A percentile compares a stretch with the other conserved stretches of the same genome.
Evolutionary conservation across 2,113 vertebrate genomes (phyloP).

Genomic region (human): DNA sequence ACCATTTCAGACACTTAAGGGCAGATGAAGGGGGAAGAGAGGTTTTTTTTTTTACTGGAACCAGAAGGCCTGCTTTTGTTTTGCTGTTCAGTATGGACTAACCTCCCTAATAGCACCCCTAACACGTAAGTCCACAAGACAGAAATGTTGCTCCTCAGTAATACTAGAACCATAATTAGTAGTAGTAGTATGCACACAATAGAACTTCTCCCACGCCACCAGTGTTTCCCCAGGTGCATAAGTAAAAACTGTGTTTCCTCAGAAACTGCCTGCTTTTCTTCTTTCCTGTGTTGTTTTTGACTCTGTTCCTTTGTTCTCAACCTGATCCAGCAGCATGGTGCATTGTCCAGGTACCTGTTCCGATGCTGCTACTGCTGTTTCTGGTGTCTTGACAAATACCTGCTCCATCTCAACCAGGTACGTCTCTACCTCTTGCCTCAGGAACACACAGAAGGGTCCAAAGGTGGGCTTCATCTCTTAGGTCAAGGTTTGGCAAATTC

Average conservation of each 20-base stretch:
- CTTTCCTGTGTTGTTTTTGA: background rate
- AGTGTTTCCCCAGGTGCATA: no score
- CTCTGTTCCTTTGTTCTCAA: background rate
- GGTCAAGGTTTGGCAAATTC: background rate
- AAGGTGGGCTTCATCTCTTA: background rate
- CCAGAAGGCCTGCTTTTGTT: background rate
- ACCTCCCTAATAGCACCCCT: background rate
- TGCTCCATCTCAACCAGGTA: constrained; percentile 86
- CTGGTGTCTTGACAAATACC: constrained; percentile 78
- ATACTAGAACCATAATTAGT: constrained; percentile 27
- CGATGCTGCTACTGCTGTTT: constrained; percentile 80
- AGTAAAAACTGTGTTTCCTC: background rate
- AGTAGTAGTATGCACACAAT: background rate
- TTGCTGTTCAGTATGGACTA: background rate
- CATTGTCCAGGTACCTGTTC: constrained; percentile 65
- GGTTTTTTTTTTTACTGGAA: background rate
- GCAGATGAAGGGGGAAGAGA: background rate
- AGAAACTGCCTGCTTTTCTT: background rate
- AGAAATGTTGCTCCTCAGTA: constrained; percentile 17
- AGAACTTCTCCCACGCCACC: background rate
- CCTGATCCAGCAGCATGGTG: constrained; percentile 56
- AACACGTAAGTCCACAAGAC: constrained; percentile 30
- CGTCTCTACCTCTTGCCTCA: fast-evolving
- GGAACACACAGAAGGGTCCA: fast-evolving
- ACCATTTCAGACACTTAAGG: background rate